Percentiles rank a stretch among this genome's conserved stretches.
Conservation (phyloP, 1,140 invertebrate genomes). For the Venturia canescens region DNA sequence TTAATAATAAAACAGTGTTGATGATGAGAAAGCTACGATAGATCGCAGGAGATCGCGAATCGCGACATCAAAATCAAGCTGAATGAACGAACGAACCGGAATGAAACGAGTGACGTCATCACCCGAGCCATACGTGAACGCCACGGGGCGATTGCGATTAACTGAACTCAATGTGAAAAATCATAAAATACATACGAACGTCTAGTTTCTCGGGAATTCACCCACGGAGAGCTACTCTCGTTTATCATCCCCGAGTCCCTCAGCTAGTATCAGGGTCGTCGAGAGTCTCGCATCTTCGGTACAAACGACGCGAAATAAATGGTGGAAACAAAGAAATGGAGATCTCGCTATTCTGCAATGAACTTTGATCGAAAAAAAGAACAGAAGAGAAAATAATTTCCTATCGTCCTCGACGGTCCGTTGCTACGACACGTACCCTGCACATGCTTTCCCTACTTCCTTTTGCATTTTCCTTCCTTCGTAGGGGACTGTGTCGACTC, state of each 20-base stretch:
- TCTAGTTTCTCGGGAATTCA: neutral
- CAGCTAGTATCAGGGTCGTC: too few species aligned
- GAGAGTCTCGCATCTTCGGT: too few species aligned
- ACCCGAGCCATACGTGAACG: neutral
- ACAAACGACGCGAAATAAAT: too few species aligned
- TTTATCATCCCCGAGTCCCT: too few species aligned
- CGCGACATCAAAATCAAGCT: neutral
- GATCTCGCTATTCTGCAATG: neutral
- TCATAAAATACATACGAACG: neutral
- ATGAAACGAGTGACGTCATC: neutral
- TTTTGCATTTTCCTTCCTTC: neutral
- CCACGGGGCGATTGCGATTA: neutral
- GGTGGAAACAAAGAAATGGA: neutral
- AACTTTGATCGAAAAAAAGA: neutral
- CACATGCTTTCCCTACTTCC: neutral
- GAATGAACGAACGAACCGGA: neutral
- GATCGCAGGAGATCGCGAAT: constrained; percentile 2
- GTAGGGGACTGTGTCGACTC: neutral
- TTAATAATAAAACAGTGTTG: neutral
- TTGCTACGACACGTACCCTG: neutral
- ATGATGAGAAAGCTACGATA: constrained; percentile 6
- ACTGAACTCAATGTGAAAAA: neutral
- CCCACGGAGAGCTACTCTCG: too few species aligned
- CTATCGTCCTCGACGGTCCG: constrained; percentile 4
- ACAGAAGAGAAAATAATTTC: too few species aligned